Percentiles rank a stretch among this genome's conserved stretches.
Conservation (phyloP, 2,888 invertebrate species). For the Chrysolina haemoptera region DNA sequence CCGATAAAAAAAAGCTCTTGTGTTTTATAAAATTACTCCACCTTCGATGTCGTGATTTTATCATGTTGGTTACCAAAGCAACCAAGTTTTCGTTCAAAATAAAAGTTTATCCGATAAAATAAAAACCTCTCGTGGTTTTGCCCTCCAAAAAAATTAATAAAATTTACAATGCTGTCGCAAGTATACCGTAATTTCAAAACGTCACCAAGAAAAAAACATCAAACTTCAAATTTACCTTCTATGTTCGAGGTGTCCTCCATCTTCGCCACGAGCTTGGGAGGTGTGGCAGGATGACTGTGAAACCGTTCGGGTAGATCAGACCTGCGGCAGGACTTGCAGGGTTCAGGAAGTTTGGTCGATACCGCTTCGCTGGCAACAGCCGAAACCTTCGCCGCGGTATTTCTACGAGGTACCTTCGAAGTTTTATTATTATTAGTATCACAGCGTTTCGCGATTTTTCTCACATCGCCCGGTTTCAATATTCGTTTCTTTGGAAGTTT, state of each 20-base stretch:
- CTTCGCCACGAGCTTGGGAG: slow-evolving; percentile 32
- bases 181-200: background rate
- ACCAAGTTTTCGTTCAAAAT: no score
- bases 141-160: no score
- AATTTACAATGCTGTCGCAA: no score
- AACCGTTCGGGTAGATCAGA: slow-evolving; percentile 79
- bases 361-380: slow-evolving; percentile 18
- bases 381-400: slow-evolving; percentile 16
- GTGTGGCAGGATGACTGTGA: slow-evolving; percentile 72
- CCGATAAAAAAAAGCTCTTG: no score
- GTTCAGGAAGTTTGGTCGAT: slow-evolving; percentile 69
- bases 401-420: slow-evolving; percentile 17
- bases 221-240: slow-evolving; percentile 47
- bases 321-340: slow-evolving; percentile 79
- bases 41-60: no score
- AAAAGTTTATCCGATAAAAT: no score
- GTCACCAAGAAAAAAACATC: slow-evolving; percentile 2
- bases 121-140: no score
- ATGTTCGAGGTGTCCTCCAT: slow-evolving; percentile 48
- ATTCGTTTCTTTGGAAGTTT: background rate
- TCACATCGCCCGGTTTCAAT: slow-evolving; percentile 26
- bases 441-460: slow-evolving; percentile 27
- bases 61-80: no score
- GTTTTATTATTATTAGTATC: slow-evolving; percentile 45
- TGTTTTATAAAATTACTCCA: no score